Percentiles rank a stretch among this genome's conserved stretches.
Evolutionary conservation across 2,113 vertebrate species (phyloP).

Genomic region (Psittacus erithacus): DNA sequence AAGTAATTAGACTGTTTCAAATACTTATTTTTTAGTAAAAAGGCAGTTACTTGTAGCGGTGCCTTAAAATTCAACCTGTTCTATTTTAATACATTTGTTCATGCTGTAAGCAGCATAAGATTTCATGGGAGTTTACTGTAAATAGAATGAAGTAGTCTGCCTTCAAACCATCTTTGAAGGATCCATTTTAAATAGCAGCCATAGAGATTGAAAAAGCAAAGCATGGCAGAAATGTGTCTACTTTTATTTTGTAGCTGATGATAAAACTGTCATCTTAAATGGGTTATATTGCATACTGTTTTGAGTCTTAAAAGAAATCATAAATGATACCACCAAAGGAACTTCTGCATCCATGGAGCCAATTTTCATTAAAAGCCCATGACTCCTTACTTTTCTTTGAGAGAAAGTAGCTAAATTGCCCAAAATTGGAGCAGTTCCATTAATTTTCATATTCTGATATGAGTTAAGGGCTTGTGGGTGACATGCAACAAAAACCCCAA

Average conservation of each 20-base stretch:
- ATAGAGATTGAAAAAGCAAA: not conserved
- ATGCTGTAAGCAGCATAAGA: not conserved
- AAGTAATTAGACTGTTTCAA: not conserved
- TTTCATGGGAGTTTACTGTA: not conserved
- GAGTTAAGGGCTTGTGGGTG: not conserved
- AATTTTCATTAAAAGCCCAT: not conserved
- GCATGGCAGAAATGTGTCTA: not conserved
- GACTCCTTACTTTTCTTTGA: not conserved
- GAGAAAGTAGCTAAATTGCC: not conserved
- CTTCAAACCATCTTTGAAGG: not conserved
- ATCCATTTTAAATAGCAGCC: not conserved
- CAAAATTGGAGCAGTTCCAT: not conserved
- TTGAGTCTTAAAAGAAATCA: not conserved
- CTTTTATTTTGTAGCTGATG: not conserved
- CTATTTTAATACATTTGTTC: not conserved
- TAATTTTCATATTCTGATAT: not conserved
- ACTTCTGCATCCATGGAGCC: not conserved
- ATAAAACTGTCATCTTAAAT: not conserved
- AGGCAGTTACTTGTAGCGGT: not conserved
- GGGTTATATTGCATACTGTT: not conserved
- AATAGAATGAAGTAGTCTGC: not conserved
- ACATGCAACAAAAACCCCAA: not conserved
- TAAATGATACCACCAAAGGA: not conserved
- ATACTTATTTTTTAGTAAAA: not conserved
- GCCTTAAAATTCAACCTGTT: not conserved